Evolutionary conservation across 92 coral and sea anemone species (phyloP), one percentile per base, ranked within the genome.

Genomic region (Hydrozoanthus gracilis): DNA sequence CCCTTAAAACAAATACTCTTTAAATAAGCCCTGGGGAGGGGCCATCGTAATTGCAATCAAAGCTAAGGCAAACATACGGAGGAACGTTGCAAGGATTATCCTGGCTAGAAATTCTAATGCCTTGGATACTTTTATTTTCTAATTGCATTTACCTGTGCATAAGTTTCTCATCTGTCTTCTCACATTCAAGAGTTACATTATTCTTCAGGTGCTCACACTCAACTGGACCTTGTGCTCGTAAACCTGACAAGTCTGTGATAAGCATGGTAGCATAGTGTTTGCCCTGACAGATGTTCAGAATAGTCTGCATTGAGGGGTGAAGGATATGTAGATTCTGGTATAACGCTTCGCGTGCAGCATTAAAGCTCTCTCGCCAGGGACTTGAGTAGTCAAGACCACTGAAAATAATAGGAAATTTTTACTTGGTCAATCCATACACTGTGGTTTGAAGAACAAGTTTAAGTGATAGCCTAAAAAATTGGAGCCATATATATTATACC

Each of bases 151-250:
- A 95, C 99, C 99, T 96, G 85, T 96, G 99, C 99, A 96, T 96
- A 9, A 96, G 93, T 75, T 95, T 96, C 86, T 96, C 99, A 71
- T 96, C 99, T 72, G 98, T 95, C 91, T 97, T 97, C 86, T 95
- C 98, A 83, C 98, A 97, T 87, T 95, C 99, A 15, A 95, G 87
- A 0, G 99, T 95, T 73, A 97, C 99, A 88, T 97, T 97, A 77
- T 97, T 97, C 83, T 97, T 97, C 72, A 97, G 83, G 88, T 97
- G 99, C 80, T 97, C 99, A 79, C 99, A 97, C 64, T 97, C 99
- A 69, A 97, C 75, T n/a, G 98, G 89, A 13, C 99, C 99, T 80
- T 97, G 99, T 51, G 95, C 83, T 87, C 99, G 92, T 73, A 96
- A 87, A 86, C 91, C 90, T 66, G 97, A 90, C 79, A 92, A 92